These are phyloP conservation scores for Pyrgus malvae DNA, from an alignment of 2,888 invertebrate species.

Conservation along the genomic window DNA sequence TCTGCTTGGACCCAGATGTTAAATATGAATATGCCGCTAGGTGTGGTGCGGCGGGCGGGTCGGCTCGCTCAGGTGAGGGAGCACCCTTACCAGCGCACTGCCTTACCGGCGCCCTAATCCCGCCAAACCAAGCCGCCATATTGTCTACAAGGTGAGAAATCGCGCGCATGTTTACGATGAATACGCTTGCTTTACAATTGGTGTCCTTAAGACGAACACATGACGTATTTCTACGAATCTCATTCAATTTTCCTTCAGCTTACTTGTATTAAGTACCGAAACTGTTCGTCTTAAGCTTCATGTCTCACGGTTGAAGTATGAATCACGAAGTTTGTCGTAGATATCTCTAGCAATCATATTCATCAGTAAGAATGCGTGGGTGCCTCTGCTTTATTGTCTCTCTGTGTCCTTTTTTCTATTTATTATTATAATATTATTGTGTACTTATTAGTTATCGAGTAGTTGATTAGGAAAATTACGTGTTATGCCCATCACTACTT, in stretches of 20 bases:
- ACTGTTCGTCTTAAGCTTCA: constrained; percentile 39
- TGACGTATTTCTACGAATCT: constrained; percentile 12
- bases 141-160: constrained; percentile 81
- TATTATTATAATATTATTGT: constrained; percentile 57
- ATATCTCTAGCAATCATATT: constrained; percentile 53
- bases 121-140: constrained; percentile 55
- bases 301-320: constrained; percentile 25
- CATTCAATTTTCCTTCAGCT: background rate
- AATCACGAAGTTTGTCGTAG: constrained; percentile 25
- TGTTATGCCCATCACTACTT: constrained; percentile 64
- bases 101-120: constrained; percentile 87
- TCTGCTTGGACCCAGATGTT: constrained; percentile 58
- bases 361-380: constrained; percentile 61
- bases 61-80: constrained; percentile 95
- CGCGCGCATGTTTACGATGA: constrained; percentile 61
- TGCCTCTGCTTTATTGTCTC: constrained; percentile 75
- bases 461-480: constrained; percentile 62
- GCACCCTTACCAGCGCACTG: constrained; percentile 97
- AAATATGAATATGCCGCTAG: constrained; percentile 82
- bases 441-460: constrained; percentile 75
- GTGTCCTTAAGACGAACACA: constrained; percentile 24
- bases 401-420: constrained; percentile 73
- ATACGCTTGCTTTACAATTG: constrained; percentile 54
- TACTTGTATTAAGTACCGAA: constrained; percentile 25
- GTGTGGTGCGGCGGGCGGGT: constrained; percentile 93